Evolutionary conservation across 2,113 vertebrate species (phyloP), one percentile per base, ranked within the genome.

Genomic region (Polyodon spathula): DNA sequence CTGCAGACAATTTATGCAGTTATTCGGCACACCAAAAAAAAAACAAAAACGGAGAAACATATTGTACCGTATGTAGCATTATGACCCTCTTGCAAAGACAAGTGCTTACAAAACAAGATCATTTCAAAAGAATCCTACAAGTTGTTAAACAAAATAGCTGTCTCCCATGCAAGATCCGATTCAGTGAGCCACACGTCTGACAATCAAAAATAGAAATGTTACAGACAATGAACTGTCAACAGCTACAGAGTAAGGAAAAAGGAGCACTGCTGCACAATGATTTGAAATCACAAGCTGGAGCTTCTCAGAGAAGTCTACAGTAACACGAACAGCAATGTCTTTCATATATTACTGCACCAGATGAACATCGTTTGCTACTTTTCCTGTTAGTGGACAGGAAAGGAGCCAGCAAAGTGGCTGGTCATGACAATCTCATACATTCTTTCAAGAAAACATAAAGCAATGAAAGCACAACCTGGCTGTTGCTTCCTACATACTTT

Each of bases 1-100:
- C 92, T 94, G 93, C 89, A 89, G 89, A 92, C 90, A 88, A 92
- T 94, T 94, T 92, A 92, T 90, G 92, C 90, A 92, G 92, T 90
- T 93, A 92, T 93, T 93, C 92, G 93, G 84, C 80, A 82, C 85
- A 86, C 90, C 91, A 90, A 93, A 93, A 27, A 27, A 27, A 27
- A 27, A 27, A 27, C 1, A 27, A 27, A 27, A 3, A 27, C 2
- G 27, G 27, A 3, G 11, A 44, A 54, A 42, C 14, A 6, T 4
- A 16, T 38, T 9, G 12, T 43, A 55, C 16, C 38, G 68, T 58
- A 73, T 69, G 78, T 64, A 70, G 64, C 59, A 11, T 63, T 68
- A 40, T 17, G 40, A 11, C 69, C 60, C 48, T 53, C 60, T 58
- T 66, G 66, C 68, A 65, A 75, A 41, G 63, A 62, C 61, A 67